These are phyloP conservation scores for Scrobipalpa costella DNA, from an alignment of 2,888 invertebrate species.

Conservation along the genomic window DNA sequence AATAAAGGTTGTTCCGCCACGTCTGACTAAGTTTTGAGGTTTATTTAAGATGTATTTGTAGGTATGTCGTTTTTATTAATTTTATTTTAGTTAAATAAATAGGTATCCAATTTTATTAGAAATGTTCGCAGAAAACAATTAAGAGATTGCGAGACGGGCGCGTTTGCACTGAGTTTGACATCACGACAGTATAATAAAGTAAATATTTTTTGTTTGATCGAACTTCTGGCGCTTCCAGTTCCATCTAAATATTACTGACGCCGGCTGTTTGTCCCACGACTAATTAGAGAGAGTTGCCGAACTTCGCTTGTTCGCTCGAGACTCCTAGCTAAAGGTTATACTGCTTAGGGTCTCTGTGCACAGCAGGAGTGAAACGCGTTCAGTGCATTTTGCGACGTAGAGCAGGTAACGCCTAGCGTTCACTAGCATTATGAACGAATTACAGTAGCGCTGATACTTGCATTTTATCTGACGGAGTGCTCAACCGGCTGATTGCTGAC, in stretches of 20 bases:
- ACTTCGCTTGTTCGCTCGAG: conserved; percentile 50
- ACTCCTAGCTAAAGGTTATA: conserved; percentile 46
- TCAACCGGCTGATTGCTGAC: too few relatives aligned
- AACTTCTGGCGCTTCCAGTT: conserved; percentile 40
- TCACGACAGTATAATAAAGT: conserved; percentile 15
- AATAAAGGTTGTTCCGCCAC: too few relatives aligned
- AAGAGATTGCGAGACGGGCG: neutral
- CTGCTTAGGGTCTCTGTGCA: neutral
- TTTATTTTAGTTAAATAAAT: too few relatives aligned
- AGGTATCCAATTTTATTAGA: neutral
- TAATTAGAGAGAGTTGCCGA: conserved; percentile 61
- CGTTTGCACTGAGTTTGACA: neutral
- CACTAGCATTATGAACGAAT: too few relatives aligned
- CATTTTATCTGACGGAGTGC: too few relatives aligned
- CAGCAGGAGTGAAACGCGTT: too few relatives aligned
- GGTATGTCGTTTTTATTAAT: too few relatives aligned
- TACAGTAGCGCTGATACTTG: too few relatives aligned
- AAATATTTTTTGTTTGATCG: conserved; percentile 29
- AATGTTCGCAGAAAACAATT: neutral
- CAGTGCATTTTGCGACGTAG: too few relatives aligned
- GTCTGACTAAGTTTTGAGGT: too few relatives aligned
- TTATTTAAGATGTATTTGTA: too few relatives aligned
- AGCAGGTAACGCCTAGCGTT: too few relatives aligned
- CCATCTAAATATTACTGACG: conserved; percentile 36
- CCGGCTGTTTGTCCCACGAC: conserved; percentile 59